Evolutionary conservation across 2,797 vertebrate species (phyloP).

Genomic region (Enteromius radiatus): DNA sequence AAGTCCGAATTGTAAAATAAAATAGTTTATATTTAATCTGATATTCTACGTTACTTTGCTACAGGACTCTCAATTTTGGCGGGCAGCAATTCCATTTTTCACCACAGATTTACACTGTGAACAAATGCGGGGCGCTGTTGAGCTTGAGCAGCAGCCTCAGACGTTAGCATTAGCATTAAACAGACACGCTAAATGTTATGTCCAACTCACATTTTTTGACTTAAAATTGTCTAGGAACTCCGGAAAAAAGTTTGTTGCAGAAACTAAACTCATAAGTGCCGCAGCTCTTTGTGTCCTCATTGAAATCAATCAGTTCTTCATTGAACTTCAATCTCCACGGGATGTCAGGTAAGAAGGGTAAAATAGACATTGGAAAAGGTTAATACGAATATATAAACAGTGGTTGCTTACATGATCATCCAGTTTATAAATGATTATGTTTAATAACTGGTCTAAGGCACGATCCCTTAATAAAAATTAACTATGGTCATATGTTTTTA

Average conservation of each 20-base stretch:
- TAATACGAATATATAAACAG: not conserved
- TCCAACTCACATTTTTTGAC: not conserved
- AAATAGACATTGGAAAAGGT: not conserved
- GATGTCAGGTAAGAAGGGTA: not conserved
- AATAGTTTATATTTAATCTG: not conserved
- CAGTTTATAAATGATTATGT: too few species aligned
- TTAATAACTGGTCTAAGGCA: too few species aligned
- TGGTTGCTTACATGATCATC: not conserved
- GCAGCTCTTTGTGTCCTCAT: too few species aligned
- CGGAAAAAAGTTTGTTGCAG: not conserved
- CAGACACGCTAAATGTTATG: not conserved
- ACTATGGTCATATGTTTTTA: too few species aligned
- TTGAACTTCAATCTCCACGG: not conserved
- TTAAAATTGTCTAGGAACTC: not conserved
- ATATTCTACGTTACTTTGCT: not conserved
- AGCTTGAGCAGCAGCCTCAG: not conserved
- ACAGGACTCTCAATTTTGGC: not conserved
- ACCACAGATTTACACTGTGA: not conserved
- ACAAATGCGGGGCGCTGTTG: not conserved
- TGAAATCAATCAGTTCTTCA: not conserved
- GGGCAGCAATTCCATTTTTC: not conserved
- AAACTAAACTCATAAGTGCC: too few species aligned
- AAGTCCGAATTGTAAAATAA: not conserved
- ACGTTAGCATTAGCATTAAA: not conserved
- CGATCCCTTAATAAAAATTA: too few species aligned